Conservation (phyloP, 2,797 vertebrate species). For the Otolemur crassicaudatus region DNA sequence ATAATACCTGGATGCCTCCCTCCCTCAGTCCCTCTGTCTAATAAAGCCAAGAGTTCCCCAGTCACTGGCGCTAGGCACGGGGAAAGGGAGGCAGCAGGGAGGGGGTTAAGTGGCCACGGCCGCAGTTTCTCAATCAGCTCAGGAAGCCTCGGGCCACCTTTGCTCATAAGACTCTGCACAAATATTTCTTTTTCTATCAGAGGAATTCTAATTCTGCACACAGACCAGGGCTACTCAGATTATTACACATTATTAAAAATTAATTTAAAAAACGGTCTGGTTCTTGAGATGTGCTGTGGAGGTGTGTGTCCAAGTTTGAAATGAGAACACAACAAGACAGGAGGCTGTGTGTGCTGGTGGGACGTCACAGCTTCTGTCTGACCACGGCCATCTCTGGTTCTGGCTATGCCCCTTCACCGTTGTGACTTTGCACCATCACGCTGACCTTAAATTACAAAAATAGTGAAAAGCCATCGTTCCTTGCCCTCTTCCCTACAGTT, state of each 20-base stretch:
- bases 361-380: neutral
- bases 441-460: neutral
- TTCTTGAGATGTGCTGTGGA: constrained; percentile 80
- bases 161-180: constrained; percentile 92
- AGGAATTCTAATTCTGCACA: constrained; percentile 90
- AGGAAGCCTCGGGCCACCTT: constrained; percentile 90
- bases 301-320: constrained; percentile 73
- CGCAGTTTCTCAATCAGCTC: constrained; percentile 89
- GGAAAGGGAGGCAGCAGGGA: constrained; percentile 75
- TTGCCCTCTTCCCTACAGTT: rapidly evolving
- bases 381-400: neutral
- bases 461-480: rapidly evolving
- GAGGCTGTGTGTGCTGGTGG: neutral
- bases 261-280: constrained; percentile 87
- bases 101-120: constrained; percentile 87
- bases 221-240: constrained; percentile 87
- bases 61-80: neutral
- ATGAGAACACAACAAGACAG: neutral
- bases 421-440: neutral
- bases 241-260: constrained; percentile 94
- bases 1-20: constrained; percentile 20
- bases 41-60: constrained; percentile 38
- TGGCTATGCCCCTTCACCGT: neutral
- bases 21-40: constrained; percentile 36
- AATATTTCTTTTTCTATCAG: constrained; percentile 90